Percentiles rank a stretch among this genome's conserved stretches.
Evolutionary conservation across 92 coral and sea anemone genomes (phyloP).

Genomic region (Epizoanthus fatuus): DNA sequence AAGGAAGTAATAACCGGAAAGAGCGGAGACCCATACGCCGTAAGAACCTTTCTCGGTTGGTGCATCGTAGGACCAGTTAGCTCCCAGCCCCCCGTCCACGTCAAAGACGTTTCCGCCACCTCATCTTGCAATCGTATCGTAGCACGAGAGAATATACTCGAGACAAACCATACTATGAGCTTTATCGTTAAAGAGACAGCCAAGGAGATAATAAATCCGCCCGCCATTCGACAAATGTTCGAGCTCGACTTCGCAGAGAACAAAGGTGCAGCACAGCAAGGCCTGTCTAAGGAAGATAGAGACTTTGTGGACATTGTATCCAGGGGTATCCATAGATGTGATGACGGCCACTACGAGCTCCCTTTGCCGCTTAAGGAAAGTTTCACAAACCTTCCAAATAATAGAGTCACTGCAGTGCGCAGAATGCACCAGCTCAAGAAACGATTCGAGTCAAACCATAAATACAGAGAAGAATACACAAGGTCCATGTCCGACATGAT

Average conservation of each 20-base stretch:
- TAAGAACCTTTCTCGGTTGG: conserved; percentile 66
- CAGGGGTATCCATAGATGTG: conserved; percentile 53
- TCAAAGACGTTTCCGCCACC: neutral
- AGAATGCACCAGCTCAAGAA: conserved; percentile 58
- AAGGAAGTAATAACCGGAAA: conserved; percentile 63
- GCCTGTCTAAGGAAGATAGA: conserved; percentile 64
- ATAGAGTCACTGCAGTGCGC: conserved; percentile 49
- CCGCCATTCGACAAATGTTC: conserved; percentile 54
- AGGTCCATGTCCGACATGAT: conserved; percentile 37
- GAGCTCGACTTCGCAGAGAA: conserved; percentile 66
- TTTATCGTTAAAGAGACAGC: conserved; percentile 4
- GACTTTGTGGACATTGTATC: conserved; percentile 42
- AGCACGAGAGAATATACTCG: conserved; percentile 11
- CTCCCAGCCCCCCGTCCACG: conserved; percentile 1
- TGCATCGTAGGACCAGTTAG: conserved; percentile 65
- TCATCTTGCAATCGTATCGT: conserved; percentile 14
- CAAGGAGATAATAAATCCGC: conserved; percentile 58
- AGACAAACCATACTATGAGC: conserved; percentile 4
- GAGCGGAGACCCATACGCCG: conserved; percentile 65
- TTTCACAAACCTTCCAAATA: conserved; percentile 37
- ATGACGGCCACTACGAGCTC: conserved; percentile 68
- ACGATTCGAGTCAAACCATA: conserved; percentile 32
- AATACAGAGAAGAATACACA: conserved; percentile 67
- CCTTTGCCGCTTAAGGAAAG: conserved; percentile 57
- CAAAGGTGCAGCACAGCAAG: conserved; percentile 19